Conservation (phyloP, 1,140 invertebrate genomes). For the Chymomyza costata region DNA sequence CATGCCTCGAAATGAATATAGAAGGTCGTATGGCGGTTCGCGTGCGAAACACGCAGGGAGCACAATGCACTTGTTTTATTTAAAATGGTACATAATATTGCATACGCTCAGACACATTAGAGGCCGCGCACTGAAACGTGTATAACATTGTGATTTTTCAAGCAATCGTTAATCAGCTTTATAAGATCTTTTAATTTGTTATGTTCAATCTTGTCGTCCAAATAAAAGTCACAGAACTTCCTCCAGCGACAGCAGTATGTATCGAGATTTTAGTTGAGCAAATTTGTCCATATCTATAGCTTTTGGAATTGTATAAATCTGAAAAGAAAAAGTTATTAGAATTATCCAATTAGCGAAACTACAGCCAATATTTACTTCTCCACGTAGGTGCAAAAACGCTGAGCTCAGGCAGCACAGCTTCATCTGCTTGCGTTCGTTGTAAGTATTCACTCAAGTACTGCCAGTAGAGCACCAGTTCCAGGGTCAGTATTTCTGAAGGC, state of each 20-base stretch:
- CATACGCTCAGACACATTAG: too few relatives aligned
- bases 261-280: conserved; percentile 77
- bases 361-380: conserved; percentile 56
- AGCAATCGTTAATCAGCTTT: conserved; percentile 44
- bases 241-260: conserved; percentile 80
- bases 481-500: conserved; percentile 76
- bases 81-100: too few relatives aligned
- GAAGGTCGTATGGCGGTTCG: too few relatives aligned
- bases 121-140: conserved; percentile 48
- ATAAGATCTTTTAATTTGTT: conserved; percentile 75
- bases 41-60: too few relatives aligned
- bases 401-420: conserved; percentile 77
- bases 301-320: conserved; percentile 54
- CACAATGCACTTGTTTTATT: too few relatives aligned
- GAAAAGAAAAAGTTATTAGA: not conserved
- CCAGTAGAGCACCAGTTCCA: conserved; percentile 82
- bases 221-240: conserved; percentile 79
- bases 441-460: conserved; percentile 78
- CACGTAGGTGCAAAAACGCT: conserved; percentile 78
- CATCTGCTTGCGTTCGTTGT: conserved; percentile 65
- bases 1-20: too few relatives aligned
- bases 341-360: not conserved
- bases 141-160: conserved; percentile 57
- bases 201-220: conserved; percentile 81
- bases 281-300: conserved; percentile 73